Conservation (phyloP, 2,888 invertebrate genomes). For the Aleiodes leptofemur region DNA sequence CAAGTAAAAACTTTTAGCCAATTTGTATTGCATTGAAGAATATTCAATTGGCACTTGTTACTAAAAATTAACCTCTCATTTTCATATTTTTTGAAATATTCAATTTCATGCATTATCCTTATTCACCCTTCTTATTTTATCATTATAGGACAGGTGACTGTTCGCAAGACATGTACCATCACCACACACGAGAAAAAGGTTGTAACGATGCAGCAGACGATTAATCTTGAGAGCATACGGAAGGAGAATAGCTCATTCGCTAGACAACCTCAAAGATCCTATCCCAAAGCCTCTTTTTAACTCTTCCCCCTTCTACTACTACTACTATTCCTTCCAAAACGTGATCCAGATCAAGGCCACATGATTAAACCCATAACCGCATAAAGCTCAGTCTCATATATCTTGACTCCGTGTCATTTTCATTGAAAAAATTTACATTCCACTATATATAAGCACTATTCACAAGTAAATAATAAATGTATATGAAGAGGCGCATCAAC, state of each 20-base stretch:
- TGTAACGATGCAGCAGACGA: slow-evolving; percentile 27
- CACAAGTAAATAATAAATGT: neutral
- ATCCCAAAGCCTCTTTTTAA: neutral
- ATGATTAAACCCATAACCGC: slow-evolving; percentile 7
- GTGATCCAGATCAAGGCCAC: slow-evolving; percentile 20
- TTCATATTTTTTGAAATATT: neutral
- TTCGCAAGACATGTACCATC: slow-evolving; percentile 1
- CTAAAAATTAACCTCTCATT: no score
- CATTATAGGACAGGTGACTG: slow-evolving; percentile 21
- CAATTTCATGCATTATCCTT: no score
- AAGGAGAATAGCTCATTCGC: slow-evolving; percentile 2
- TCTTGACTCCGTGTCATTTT: neutral
- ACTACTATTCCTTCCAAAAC: slow-evolving; percentile 15
- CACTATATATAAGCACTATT: no score
- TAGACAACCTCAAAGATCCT: slow-evolving; percentile 18
- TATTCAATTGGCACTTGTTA: no score
- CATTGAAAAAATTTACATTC: no score
- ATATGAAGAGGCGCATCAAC: slow-evolving; percentile 10
- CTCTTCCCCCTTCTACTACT: neutral
- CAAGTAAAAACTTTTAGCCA: no score
- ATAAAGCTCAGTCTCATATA: neutral
- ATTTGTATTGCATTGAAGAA: no score
- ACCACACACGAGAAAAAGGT: slow-evolving; percentile 6
- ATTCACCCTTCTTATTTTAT: neutral
- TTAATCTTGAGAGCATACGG: slow-evolving; percentile 24